These are phyloP conservation scores for Desmophyllum pertusum DNA, from an alignment of 92 coral and sea anemone species.

Conservation along the genomic window DNA sequence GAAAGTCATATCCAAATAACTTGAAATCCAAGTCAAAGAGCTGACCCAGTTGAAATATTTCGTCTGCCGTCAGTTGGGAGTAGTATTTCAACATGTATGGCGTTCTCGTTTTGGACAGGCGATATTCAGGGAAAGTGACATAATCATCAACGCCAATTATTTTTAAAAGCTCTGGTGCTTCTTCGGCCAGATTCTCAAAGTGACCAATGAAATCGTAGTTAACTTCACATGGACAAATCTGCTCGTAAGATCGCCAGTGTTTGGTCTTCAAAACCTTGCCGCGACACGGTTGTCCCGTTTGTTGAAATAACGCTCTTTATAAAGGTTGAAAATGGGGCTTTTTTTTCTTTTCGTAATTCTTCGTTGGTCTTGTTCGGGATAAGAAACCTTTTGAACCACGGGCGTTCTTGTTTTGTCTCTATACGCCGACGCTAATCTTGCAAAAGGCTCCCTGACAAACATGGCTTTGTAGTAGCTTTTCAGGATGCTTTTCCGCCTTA, in stretches of 20 bases:
- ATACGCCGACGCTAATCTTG: too few relatives aligned
- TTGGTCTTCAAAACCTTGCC: neutral
- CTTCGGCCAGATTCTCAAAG: conserved; percentile 35
- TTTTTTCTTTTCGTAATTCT: neutral
- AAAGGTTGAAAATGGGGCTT: neutral
- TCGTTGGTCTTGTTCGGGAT: conserved; percentile 16
- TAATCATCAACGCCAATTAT: conserved; percentile 26
- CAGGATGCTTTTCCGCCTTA: too few relatives aligned
- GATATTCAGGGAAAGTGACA: conserved; percentile 37
- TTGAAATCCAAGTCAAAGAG: conserved; percentile 49
- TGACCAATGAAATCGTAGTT: conserved; percentile 7
- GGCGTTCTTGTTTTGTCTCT: too few relatives aligned
- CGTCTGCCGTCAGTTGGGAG: conserved; percentile 25
- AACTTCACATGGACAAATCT: conserved; percentile 13
- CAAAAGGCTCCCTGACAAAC: conserved; percentile 13
- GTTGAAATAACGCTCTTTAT: neutral
- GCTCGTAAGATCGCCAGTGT: conserved; percentile 12
- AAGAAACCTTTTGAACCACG: conserved; percentile 13
- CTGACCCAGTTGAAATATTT: conserved; percentile 22
- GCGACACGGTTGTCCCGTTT: neutral
- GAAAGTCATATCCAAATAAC: conserved; percentile 49
- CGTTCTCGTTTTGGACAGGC: conserved; percentile 30
- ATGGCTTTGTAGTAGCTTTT: conserved; percentile 15
- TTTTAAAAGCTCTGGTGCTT: conserved; percentile 28
- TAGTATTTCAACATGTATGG: conserved; percentile 24